phyloP scores from a whole-genome alignment of 2,113 vertebrate genomes.

The Vulpes vulpes region DNA sequence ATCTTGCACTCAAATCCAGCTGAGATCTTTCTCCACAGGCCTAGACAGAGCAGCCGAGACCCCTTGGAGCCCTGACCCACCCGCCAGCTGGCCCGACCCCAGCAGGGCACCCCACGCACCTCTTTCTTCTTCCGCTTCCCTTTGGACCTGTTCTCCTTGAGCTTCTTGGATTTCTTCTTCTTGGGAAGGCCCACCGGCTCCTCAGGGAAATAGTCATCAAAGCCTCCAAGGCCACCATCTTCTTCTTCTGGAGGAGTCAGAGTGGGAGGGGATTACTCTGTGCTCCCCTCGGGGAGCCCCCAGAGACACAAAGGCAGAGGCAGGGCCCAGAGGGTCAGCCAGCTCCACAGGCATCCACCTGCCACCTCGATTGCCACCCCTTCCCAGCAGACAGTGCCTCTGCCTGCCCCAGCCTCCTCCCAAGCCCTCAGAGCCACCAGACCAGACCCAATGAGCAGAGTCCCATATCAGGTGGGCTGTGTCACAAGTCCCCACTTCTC shows the following conservation, averaged over 20 bases:
- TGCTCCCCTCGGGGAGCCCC: neutral
- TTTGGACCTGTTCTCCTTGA: slow-evolving; percentile 78
- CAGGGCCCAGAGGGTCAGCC: accelerated
- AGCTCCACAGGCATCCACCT: neutral
- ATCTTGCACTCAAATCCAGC: neutral
- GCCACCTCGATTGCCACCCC: neutral
- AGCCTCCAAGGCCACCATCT: slow-evolving; percentile 77
- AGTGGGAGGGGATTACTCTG: neutral
- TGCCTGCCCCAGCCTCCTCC: neutral
- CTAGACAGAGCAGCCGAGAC: accelerated
- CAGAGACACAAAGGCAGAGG: neutral
- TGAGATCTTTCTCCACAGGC: neutral
- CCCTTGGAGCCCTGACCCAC: accelerated
- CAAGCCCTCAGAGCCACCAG: neutral
- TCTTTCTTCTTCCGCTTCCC: slow-evolving; percentile 81
- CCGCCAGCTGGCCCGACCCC: accelerated
- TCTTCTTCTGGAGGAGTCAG: slow-evolving; percentile 75
- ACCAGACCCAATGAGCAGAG: accelerated
- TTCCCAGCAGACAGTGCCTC: neutral
- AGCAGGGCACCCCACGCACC: neutral
- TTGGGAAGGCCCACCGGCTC: slow-evolving; percentile 79
- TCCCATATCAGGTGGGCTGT: neutral
- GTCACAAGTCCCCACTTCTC: neutral
- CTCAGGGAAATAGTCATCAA: slow-evolving; percentile 77
- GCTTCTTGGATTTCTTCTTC: slow-evolving; percentile 82